Evolutionary conservation across 1,140 invertebrate species (phyloP), one percentile per base, ranked within the genome.

Genomic region (Saccostrea echinata): DNA sequence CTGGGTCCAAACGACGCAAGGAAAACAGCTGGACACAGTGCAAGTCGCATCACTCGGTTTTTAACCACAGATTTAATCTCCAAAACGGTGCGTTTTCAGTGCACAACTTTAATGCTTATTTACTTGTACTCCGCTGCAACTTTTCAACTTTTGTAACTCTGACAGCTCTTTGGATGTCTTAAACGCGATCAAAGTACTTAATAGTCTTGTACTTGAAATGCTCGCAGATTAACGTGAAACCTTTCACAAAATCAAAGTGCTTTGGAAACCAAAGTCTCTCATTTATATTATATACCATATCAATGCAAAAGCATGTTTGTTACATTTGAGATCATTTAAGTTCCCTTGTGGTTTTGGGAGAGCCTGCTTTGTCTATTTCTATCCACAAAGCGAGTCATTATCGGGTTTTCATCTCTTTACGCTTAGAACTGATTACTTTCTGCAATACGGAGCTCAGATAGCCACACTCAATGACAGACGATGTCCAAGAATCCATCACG

Each of bases 281-380:
- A 30, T 76, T 76, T 16, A 76, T 76, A 24, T 33, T 18, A 76
- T 35, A 76, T 35, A 76, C 68, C 27, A 76, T 33, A 76, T 76
- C 68, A 76, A 76, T 30, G 68, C 68, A 76, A 76, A 76, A 76
- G 68, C 68, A 76, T 76, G 68, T 76, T 76, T 76, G 68, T 76
- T 76, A 33, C 68, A 76, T 76, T 76, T 30, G 68, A 76, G 68
- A 76, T 30, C 68, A 76, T 76, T 76, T 76, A 76, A 76, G 68
- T 30, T 33, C 68, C 68, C 68, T 76, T 76, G 68, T 76, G 68
- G 27, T 76, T 30, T 33, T 76, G 68, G 68, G 12, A 76, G 30
- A 33, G 68, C 33, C 68, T 76, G 68, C 68, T 30, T 76, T 76
- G 68, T 76, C 68, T 76, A 76, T 76, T 76, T 76, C 68, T 27